Evolutionary conservation across 1,140 invertebrate species (phyloP).

Genomic region (Diabrotica undecimpunctata): DNA sequence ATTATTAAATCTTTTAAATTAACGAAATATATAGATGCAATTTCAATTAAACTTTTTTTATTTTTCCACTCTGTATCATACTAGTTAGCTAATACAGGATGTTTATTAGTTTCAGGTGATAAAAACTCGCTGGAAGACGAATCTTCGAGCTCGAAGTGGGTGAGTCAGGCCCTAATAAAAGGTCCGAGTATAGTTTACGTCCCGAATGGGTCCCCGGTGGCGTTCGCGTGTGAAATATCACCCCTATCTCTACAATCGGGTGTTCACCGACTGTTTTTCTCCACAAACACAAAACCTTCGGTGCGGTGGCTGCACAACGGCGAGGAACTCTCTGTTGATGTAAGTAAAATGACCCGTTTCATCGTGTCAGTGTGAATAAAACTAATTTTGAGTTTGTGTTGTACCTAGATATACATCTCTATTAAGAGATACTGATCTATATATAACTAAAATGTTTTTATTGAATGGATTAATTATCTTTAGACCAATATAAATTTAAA

Average conservation of each 20-base stretch:
- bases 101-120: constrained; percentile 21
- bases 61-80: no score
- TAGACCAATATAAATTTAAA: no score
- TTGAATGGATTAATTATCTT: no score
- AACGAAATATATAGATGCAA: no score
- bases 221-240: constrained; percentile 46
- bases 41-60: no score
- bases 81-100: no score
- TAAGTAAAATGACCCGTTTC: constrained; percentile 22
- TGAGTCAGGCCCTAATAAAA: constrained; percentile 39
- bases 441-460: no score
- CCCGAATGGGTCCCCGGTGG: constrained; percentile 41
- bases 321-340: constrained; percentile 42
- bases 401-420: no score
- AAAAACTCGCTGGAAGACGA: constrained; percentile 10
- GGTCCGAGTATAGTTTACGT: constrained; percentile 43
- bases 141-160: constrained; percentile 32
- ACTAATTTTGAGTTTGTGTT: no score
- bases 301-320: constrained; percentile 43
- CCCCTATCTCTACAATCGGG: constrained; percentile 27
- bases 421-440: no score
- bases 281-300: constrained; percentile 26
- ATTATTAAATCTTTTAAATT: no score
- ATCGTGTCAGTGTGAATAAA: no score
- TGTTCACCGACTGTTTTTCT: constrained; percentile 26